Evolutionary conservation across 2,113 vertebrate species (phyloP), one percentile per base, ranked within the genome.

Genomic region (Copsychus sechellarum): DNA sequence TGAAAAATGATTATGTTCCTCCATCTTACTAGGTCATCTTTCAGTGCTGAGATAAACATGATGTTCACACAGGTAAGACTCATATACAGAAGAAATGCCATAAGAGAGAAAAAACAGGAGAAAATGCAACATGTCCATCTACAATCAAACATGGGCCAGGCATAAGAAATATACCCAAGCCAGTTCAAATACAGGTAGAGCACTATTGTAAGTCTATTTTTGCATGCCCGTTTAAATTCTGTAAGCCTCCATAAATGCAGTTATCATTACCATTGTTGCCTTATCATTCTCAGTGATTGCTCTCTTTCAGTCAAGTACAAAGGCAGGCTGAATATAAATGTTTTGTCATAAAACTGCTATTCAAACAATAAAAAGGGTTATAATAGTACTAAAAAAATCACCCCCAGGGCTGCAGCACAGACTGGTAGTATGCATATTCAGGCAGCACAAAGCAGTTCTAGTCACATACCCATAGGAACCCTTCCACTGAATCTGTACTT

Each of bases 291-390:
- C 96, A 83, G 94, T 91, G 94, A 98, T 96, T 97, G 97, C 95
- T 97, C 93, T 97, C 97, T 98, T 97, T 98, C 96, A 97, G 81
- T 95, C 96, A 97, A 97, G 92, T 96, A 97, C 96, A 97, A 97
- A 98, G 94, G 96, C 94, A 97, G 93, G 58, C 96, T 97, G 96
- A 97, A 97, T 98, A 97, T 97, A 98, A 98, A 97, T 98, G 97
- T 97, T 98, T 98, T 97, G 96, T 97, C 96, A 98, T 97, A 98
- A 98, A 98, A 98, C 94, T 97, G 91, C 97, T 97, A 98, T 97
- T 98, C 97, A 97, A 97, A 98, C 96, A 97, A 98, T 98, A 97
- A 97, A 98, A 97, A 86, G 86, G 87, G 90, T 97, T 97, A 96
- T 97, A 98, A 97, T 97, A 96, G 95, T 94, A 97, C 94, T 96